phyloP scores from a whole-genome alignment of 2,797 vertebrate species.

The Galaxias olidus region DNA sequence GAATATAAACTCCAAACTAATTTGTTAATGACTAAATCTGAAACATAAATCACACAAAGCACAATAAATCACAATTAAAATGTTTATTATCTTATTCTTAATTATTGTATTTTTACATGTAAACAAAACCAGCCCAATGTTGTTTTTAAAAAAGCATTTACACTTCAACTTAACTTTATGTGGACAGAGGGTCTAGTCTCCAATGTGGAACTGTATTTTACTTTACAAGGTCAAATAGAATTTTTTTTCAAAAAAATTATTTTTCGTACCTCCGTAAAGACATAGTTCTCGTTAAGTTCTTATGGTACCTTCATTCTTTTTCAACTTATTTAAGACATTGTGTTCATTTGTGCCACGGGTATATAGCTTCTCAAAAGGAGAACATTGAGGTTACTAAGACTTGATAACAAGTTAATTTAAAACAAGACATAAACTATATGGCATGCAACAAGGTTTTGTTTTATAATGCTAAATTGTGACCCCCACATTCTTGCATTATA shows the following conservation, averaged over 20 bases:
- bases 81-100: slow-evolving; percentile 66
- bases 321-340: slow-evolving; percentile 23
- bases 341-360: slow-evolving; percentile 8
- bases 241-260: slow-evolving; percentile 45
- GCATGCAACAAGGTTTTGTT: too few species aligned
- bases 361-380: slow-evolving; percentile 12
- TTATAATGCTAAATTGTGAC: too few species aligned
- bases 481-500: slow-evolving; percentile 1
- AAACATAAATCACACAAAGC: background rate
- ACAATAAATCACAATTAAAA: slow-evolving; percentile 45
- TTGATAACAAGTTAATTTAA: too few species aligned
- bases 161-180: slow-evolving; percentile 34
- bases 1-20: background rate
- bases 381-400: slow-evolving; percentile 22
- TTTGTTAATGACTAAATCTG: background rate
- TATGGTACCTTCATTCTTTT: slow-evolving; percentile 16
- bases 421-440: too few species aligned
- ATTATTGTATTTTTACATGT: slow-evolving; percentile 47
- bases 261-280: slow-evolving; percentile 25
- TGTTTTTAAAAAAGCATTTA: slow-evolving; percentile 30
- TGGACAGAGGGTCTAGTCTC: slow-evolving; percentile 22
- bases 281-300: slow-evolving; percentile 18
- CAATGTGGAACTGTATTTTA: slow-evolving; percentile 20
- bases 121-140: slow-evolving; percentile 42
- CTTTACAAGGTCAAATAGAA: slow-evolving; percentile 35